A percentile compares a stretch with the other conserved stretches of the same genome.
phyloP scores from a whole-genome alignment of 2,888 invertebrate genomes.

The Fissipunctia ypsillon region DNA sequence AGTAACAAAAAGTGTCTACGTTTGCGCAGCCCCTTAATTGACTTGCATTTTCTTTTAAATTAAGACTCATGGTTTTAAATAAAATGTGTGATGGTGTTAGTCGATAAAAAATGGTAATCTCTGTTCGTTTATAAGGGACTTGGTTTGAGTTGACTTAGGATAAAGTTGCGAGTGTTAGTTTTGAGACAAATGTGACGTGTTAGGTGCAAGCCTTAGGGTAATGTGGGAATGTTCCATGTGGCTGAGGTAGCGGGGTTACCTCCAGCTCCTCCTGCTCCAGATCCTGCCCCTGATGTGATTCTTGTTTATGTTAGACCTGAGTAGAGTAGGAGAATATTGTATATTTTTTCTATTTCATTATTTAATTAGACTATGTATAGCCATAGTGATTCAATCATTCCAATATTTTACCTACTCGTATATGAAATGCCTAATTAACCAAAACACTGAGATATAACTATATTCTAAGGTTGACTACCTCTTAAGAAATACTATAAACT shows the following conservation, averaged over 20 bases:
- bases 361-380: neutral
- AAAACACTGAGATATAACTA: neutral
- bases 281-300: too few relatives aligned
- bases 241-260: neutral
- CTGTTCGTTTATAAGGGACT: neutral
- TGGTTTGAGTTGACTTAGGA: constrained; percentile 13
- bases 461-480: neutral
- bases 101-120: neutral
- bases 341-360: neutral
- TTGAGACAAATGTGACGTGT: constrained; percentile 10
- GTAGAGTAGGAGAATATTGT: fast-evolving
- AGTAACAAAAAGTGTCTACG: too few relatives aligned
- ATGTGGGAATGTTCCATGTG: neutral
- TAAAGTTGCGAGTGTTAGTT: neutral
- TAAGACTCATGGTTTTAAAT: neutral
- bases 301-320: neutral
- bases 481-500: neutral
- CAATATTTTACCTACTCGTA: neutral
- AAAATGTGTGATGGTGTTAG: neutral
- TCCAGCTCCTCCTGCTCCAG: too few relatives aligned
- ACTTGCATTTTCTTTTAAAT: constrained; percentile 5
- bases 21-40: too few relatives aligned
- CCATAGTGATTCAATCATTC: neutral
- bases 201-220: neutral
- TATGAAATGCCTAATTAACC: neutral